Percentiles rank a stretch among this genome's conserved stretches.
Conservation (phyloP, 2,113 vertebrate species). For the Ivindomyrus marchei region DNA sequence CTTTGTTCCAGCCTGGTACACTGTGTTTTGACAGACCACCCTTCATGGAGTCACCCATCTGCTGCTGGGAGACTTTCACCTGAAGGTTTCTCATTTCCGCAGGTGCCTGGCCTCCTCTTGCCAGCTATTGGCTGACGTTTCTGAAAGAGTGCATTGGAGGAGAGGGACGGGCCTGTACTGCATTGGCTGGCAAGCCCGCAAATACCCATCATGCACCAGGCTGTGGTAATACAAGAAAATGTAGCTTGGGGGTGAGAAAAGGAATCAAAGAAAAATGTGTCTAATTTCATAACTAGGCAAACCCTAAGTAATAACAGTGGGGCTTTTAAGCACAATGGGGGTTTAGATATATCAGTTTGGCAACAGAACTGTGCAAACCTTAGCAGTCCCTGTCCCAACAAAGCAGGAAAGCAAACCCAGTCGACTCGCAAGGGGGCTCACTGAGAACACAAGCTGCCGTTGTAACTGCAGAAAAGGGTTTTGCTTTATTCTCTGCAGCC, state of each 20-base stretch:
- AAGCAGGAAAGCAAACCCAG: background rate
- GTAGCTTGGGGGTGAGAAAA: background rate
- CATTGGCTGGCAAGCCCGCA: background rate
- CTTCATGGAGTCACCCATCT: background rate
- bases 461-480: background rate
- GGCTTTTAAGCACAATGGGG: background rate
- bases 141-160: background rate
- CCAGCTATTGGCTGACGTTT: background rate
- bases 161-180: background rate
- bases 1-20: background rate
- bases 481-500: background rate
- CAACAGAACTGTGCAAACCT: background rate
- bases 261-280: background rate
- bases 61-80: background rate
- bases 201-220: background rate
- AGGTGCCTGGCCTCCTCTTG: background rate
- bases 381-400: background rate
- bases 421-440: background rate
- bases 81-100: constrained; percentile 5
- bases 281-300: background rate
- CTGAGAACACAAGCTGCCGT: background rate
- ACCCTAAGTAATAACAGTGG: background rate
- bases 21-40: constrained; percentile 4
- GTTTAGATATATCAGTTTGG: background rate
- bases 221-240: background rate